Base-by-base conservation (phyloP, 2,888 invertebrate species). In the Ferdinandea cuprea region DNA sequence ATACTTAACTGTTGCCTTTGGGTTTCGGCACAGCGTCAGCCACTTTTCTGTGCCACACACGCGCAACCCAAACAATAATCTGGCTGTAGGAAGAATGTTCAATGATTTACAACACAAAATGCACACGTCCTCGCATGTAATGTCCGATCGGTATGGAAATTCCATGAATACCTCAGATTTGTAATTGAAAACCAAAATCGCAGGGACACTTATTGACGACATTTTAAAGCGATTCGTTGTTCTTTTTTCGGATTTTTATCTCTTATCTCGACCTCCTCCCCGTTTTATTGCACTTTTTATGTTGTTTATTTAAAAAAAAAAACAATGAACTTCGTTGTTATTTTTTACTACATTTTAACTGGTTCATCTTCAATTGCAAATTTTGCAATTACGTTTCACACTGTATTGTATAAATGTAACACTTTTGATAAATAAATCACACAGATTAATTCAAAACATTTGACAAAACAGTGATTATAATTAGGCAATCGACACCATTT, bases 31-130 rank as follows among this genome's bases (percentile, higher is more conserved):
- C 78, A 95, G 93, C 87, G 94, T 93, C 65, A 95, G 92, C 94
- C 96, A 97, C 86, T 93, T 92, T 86, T 93, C 92, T 71, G 92
- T 92, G 44, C 93, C 93, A 87, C 92, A 92, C 86, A 94, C 92
- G 87, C 95, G 92, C 50, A 97, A 90, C 13, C 95, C 95, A 92
- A 97, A 97, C 58, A 97, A 91, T 87, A 96, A 94, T 78, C 96
- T 92, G 44, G 95, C 94, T 30, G 95, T 91, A 4, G 96, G 96
- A 65, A 95, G 93, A 88, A 98, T 96, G 9, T 93, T 93, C 85
- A 95, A 92, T 85, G 93, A 92, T 89, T 94, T 94, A 87, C 96
- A 96, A 84, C 96, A 91, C 88, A 93, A 89, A 85, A 94, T 93
- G 87, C 95, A 94, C 40, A 95, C 92, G 87, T 95, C 94, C 89